Conservation (phyloP, 1,140 invertebrate genomes). For the Mercenaria mercenaria region DNA sequence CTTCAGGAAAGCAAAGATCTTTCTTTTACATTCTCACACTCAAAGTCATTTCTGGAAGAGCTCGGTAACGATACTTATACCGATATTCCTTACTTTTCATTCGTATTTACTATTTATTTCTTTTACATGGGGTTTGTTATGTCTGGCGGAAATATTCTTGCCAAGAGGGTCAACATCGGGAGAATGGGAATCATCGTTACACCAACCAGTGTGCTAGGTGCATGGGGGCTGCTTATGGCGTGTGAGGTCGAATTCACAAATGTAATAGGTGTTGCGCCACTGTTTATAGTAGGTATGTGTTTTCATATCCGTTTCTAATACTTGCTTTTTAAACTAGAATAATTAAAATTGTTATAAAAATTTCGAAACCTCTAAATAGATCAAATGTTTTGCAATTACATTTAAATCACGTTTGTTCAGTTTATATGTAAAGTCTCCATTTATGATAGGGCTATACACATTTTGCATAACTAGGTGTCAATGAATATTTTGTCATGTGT, state of each 20-base stretch:
- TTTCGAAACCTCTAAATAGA: too few relatives aligned
- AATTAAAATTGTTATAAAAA: too few relatives aligned
- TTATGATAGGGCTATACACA: too few relatives aligned
- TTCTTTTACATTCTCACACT: not conserved
- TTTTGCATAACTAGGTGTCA: too few relatives aligned
- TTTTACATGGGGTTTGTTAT: not conserved
- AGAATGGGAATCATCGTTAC: constrained; percentile 7
- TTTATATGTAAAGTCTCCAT: too few relatives aligned
- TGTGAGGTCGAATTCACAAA: constrained; percentile 12
- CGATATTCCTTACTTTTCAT: constrained; percentile 21
- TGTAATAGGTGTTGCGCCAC: not conserved
- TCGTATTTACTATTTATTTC: constrained; percentile 3
- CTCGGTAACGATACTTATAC: not conserved
- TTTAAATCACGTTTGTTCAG: too few relatives aligned
- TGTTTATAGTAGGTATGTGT: not conserved
- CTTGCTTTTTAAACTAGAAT: not conserved
- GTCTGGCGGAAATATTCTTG: not conserved
- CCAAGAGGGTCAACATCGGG: not conserved
- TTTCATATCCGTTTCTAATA: not conserved
- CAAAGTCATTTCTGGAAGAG: not conserved
- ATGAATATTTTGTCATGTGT: too few relatives aligned
- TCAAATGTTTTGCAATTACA: too few relatives aligned
- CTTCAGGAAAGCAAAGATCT: not conserved
- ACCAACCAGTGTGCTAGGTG: not conserved
- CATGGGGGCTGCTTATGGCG: constrained; percentile 11